Conservation (phyloP, 2,113 vertebrate species). For the Percopsis transmontana region DNA sequence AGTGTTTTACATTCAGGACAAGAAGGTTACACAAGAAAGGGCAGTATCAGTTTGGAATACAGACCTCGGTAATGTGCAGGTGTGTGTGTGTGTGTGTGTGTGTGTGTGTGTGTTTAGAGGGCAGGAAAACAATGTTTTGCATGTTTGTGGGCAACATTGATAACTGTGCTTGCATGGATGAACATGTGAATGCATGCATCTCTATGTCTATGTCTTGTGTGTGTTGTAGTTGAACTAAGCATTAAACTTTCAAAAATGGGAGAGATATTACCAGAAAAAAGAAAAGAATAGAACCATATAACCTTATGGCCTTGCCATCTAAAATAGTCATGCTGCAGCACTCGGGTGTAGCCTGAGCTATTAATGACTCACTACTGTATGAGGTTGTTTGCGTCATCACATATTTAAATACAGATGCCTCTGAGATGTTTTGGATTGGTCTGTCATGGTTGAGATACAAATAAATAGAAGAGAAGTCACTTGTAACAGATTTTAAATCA, state of each 20-base stretch:
- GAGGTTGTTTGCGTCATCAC: not conserved
- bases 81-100: not conserved
- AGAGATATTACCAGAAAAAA: not conserved
- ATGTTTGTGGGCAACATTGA: not conserved
- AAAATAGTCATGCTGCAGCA: not conserved
- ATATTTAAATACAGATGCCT: not conserved
- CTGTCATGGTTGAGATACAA: too few relatives aligned
- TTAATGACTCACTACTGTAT: not conserved
- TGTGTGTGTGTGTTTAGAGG: not conserved
- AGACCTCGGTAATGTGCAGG: not conserved
- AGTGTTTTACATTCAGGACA: too few relatives aligned
- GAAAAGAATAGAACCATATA: not conserved
- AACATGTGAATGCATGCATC: not conserved
- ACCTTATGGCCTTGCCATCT: too few relatives aligned
- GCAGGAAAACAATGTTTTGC: too few relatives aligned
- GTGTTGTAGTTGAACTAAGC: not conserved
- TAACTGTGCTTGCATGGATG: not conserved
- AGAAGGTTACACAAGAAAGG: too few relatives aligned
- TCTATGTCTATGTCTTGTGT: not conserved
- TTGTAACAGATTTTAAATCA: too few relatives aligned
- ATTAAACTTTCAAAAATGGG: not conserved
- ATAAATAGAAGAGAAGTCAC: too few relatives aligned
- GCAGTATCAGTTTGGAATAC: too few relatives aligned
- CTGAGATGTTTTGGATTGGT: too few relatives aligned
- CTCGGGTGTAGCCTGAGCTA: not conserved